Conservation (phyloP, 2,113 vertebrate genomes). For the Fregata magnificens region DNA sequence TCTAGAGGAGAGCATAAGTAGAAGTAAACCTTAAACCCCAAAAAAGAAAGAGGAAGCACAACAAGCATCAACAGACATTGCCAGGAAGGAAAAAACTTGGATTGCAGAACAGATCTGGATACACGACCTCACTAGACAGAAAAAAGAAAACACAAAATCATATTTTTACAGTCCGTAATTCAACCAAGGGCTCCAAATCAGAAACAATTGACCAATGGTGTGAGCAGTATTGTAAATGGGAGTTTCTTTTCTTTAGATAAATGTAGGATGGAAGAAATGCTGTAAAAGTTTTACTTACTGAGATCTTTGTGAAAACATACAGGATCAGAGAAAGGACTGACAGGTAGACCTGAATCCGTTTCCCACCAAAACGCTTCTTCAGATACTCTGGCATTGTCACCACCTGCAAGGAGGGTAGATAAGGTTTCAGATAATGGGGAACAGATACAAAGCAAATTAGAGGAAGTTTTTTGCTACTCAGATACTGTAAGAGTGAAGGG, state of each 20-base stretch:
- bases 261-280: not conserved
- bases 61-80: not conserved
- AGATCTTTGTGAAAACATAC: constrained; percentile 97
- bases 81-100: not conserved
- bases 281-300: constrained; percentile 78
- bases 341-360: constrained; percentile 90
- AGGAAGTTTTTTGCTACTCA: not conserved
- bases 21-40: not conserved
- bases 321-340: constrained; percentile 89
- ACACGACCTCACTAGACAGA: not conserved
- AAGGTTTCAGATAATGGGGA: not conserved
- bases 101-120: not conserved
- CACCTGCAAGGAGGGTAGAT: constrained; percentile 72
- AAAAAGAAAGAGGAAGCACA: not conserved
- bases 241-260: not conserved
- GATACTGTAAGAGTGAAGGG: not conserved
- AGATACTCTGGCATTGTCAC: constrained; percentile 97
- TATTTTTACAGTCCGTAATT: not conserved
- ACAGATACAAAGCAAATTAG: not conserved
- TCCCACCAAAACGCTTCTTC: constrained; percentile 92
- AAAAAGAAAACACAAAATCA: not conserved
- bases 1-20: not conserved
- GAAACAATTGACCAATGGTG: not conserved
- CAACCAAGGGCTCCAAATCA: not conserved
- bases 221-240: not conserved